Base-by-base conservation (phyloP, 2,888 invertebrate genomes). In the Cryptophagus acutangulus region DNA sequence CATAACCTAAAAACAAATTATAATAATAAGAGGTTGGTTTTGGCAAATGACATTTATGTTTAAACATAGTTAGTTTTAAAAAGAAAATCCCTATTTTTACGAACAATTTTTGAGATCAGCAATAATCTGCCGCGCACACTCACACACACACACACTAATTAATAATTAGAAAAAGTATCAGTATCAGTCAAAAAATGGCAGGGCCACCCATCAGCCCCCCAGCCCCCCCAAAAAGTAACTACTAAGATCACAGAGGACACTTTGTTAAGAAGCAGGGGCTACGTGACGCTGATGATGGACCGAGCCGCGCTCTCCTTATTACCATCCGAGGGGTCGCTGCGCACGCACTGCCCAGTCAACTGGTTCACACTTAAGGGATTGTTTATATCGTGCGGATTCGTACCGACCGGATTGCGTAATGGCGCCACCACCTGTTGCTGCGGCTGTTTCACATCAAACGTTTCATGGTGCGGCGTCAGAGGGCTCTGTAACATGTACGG, bases 361-460 rank as follows among this genome's bases (percentile, higher is more conserved):
- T 91, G 90, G 61, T 90, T 90, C 43, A 92, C 89, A 69, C 88
- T 90, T 29, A 92, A 75, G 41, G 92, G 92, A 74, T 92, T 91
- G 74, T 92, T 92, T 52, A 87, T 84, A 73, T 92, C 91, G 57
- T 89, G 83, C 28, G 91, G 91, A 72, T 91, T 91, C 33, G 90
- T 89, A 44, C 91, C 91, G 41, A 91, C 89, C 28, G 91, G 91
- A 69, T 87, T 81, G 49, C 90, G 75, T 51, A 74, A 72, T 40
- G 59, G 70, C 57, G 57, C 71, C 58, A 67, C 66, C 52, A 64
- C 52, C 59, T 65, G 30, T 33, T 74, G 74, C 38, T 61, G 70
- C 40, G 66, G 66, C 36, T 67, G 69, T 46, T 71, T 70, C 43
- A 66, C 62, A 48, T 70, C 66, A 62, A 66, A 62, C 51, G 55